These are phyloP conservation scores for Gouania willdenowi DNA, from an alignment of 2,797 vertebrate genomes.

Conservation along the genomic window DNA sequence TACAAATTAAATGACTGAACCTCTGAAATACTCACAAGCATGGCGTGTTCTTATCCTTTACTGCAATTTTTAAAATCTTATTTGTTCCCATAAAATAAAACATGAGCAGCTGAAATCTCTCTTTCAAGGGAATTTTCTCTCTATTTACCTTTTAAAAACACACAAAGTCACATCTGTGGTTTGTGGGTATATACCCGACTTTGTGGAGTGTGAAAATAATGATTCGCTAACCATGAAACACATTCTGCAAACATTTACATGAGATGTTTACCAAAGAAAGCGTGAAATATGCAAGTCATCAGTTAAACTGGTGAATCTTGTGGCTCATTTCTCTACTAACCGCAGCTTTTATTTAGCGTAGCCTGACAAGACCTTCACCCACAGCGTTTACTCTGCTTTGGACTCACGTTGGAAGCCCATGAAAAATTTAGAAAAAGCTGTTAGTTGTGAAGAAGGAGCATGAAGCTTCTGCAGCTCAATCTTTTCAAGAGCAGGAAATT, in stretches of 20 bases:
- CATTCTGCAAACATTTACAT: constrained; percentile 12
- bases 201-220: constrained; percentile 10
- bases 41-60: neutral
- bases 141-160: too few species aligned
- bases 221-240: neutral
- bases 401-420: constrained; percentile 46
- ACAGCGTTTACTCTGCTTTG: constrained; percentile 38
- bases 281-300: constrained; percentile 34
- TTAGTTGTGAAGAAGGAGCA: constrained; percentile 35
- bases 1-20: constrained; percentile 34
- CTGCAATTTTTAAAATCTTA: neutral
- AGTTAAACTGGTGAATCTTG: constrained; percentile 18
- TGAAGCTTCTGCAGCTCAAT: constrained; percentile 21
- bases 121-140: neutral
- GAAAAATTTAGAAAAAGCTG: constrained; percentile 52
- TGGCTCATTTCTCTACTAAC: constrained; percentile 11
- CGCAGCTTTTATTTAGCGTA: constrained; percentile 28
- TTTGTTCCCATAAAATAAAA: neutral
- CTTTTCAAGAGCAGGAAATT: constrained; percentile 46
- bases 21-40: neutral
- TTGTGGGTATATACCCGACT: constrained; percentile 4
- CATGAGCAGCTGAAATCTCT: constrained; percentile 2
- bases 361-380: constrained; percentile 42
- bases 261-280: constrained; percentile 25
- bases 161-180: constrained; percentile 1